A percentile compares a stretch with the other conserved stretches of the same genome.
These are phyloP conservation scores for Peromyscus aztecus DNA, from an alignment of 2,797 vertebrate species.

Conservation along the genomic window DNA sequence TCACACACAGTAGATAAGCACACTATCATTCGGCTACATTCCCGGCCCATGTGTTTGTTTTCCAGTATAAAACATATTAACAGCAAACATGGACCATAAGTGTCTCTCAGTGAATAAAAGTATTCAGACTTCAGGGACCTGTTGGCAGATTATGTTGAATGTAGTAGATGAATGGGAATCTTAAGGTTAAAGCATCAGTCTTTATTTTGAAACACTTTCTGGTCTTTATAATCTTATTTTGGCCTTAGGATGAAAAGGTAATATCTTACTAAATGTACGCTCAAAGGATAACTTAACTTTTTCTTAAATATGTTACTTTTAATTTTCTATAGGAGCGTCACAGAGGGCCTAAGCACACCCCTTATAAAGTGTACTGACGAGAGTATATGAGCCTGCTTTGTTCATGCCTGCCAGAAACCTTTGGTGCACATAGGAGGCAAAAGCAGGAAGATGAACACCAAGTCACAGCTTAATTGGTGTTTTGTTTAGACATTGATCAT, in stretches of 20 bases:
- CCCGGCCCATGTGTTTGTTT: background rate
- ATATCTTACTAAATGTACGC: background rate
- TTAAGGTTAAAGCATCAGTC: background rate
- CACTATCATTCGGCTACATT: background rate
- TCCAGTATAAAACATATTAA: constrained; percentile 36
- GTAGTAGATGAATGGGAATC: constrained; percentile 23
- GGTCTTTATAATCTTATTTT: constrained; percentile 55
- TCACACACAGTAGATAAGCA: background rate
- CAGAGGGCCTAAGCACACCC: background rate
- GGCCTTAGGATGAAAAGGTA: constrained; percentile 27
- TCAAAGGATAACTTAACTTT: background rate
- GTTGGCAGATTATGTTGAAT: background rate
- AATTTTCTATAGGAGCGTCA: background rate
- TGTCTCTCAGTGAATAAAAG: constrained; percentile 13
- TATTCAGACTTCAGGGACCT: constrained; percentile 34
- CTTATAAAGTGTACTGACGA: background rate
- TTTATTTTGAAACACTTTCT: constrained; percentile 56
- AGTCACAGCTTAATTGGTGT: background rate
- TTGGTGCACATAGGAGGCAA: background rate
- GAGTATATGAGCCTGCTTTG: background rate
- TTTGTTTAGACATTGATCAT: constrained; percentile 28
- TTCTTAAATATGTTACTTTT: constrained; percentile 23
- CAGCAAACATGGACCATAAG: background rate
- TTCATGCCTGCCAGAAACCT: constrained; percentile 10
- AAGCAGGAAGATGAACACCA: background rate